Conservation (phyloP, 2,888 invertebrate species). For the Meteorus colon region DNA sequence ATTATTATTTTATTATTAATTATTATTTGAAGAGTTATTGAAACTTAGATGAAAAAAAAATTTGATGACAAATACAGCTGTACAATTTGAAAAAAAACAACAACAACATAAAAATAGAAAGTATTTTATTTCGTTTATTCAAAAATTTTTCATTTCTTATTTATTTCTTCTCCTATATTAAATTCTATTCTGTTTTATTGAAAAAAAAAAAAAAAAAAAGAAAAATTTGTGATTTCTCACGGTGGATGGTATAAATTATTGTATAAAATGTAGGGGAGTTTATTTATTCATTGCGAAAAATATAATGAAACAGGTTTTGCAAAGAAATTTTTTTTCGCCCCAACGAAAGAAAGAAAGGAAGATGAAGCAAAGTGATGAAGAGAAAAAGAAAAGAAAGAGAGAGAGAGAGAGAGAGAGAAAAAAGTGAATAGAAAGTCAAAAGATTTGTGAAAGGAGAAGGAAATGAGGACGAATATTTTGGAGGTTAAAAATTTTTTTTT, state of each 20-base stretch:
- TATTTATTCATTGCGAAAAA: not conserved
- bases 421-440: not conserved
- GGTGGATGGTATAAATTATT: not conserved
- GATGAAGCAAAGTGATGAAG: no score
- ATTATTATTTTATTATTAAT: not conserved
- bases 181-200: not conserved
- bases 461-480: not conserved
- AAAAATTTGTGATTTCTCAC: not conserved
- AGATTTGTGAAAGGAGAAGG: not conserved
- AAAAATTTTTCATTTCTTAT: not conserved
- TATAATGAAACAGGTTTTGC: not conserved
- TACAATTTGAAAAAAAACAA: conserved; percentile 2
- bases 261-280: no score
- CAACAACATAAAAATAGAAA: no score
- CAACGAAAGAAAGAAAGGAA: no score
- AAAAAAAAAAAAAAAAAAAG: not conserved
- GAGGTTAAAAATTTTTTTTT: not conserved
- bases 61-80: not conserved
- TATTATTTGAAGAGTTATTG: not conserved
- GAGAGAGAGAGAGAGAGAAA: no score
- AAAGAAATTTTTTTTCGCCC: not conserved
- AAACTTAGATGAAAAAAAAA: not conserved
- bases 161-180: not conserved
- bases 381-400: not conserved
- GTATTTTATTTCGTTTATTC: not conserved